A percentile compares a stretch with the other conserved stretches of the same genome.
These are phyloP conservation scores for Lottia scabra DNA, from an alignment of 2,888 invertebrate species.

Conservation along the genomic window DNA sequence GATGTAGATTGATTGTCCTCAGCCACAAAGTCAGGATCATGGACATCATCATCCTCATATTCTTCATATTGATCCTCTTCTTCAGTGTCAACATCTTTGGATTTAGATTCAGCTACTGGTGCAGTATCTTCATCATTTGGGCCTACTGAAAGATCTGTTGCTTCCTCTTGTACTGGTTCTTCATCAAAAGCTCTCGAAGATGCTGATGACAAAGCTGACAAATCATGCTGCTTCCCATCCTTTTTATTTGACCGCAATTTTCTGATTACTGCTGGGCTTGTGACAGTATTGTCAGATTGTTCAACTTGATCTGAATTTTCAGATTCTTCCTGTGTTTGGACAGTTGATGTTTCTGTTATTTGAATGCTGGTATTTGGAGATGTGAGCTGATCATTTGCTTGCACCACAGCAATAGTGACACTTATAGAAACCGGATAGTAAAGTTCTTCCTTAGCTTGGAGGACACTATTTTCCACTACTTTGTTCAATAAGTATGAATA, in stretches of 20 bases:
- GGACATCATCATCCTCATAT: conserved; percentile 22
- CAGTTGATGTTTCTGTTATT: not conserved
- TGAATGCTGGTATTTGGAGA: not conserved
- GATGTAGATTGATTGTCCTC: conserved; percentile 20
- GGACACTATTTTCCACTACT: conserved; percentile 44
- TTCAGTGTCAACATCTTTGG: conserved; percentile 37
- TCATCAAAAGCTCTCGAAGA: not conserved
- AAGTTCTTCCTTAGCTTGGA: conserved; percentile 35
- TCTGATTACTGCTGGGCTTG: not conserved
- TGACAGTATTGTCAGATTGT: not conserved
- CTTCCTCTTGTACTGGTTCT: conserved; percentile 20
- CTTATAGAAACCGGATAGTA: conserved; percentile 30
- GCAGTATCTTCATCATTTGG: not conserved
- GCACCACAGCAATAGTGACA: not conserved
- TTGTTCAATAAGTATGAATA: conserved; percentile 47
- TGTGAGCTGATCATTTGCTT: not conserved
- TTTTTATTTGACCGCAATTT: conserved; percentile 16
- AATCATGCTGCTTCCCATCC: conserved; percentile 21
- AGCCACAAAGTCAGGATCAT: conserved; percentile 21
- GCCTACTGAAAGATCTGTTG: conserved; percentile 15
- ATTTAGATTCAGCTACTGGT: conserved; percentile 12
- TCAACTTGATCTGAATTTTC: not conserved
- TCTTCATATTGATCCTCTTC: conserved; percentile 30
- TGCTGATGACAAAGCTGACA: not conserved
- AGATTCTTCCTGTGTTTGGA: not conserved